A percentile compares a stretch with the other conserved stretches of the same genome.
phyloP scores from a whole-genome alignment of 2,113 vertebrate genomes.

The Sterrhoptilus dennistouni region DNA sequence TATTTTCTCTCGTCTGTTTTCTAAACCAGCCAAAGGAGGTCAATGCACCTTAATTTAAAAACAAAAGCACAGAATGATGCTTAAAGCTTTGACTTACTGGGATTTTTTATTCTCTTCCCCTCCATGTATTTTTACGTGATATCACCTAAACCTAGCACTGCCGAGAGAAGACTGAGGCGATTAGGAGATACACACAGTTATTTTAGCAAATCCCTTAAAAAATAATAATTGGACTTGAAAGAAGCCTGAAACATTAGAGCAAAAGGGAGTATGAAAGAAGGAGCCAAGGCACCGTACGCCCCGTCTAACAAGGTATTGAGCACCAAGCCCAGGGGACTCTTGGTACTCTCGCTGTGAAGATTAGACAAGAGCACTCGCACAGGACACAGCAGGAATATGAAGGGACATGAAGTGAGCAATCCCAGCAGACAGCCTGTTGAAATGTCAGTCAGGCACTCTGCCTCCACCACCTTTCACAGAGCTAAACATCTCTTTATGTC shows the following conservation, averaged over 20 bases:
- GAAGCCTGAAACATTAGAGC: neutral
- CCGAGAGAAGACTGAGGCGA: neutral
- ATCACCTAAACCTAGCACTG: neutral
- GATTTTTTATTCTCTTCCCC: neutral
- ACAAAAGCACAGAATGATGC: neutral
- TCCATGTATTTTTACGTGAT: neutral
- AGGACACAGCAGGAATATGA: constrained; percentile 72
- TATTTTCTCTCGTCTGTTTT: neutral
- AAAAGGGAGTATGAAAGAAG: neutral
- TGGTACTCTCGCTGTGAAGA: constrained; percentile 77
- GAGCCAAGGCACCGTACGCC: neutral
- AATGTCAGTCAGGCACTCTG: constrained; percentile 72
- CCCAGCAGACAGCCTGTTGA: constrained; percentile 73
- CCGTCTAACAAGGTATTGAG: constrained; percentile 85
- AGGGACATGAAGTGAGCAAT: constrained; percentile 71
- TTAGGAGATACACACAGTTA: neutral
- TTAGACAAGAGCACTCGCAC: constrained; percentile 80
- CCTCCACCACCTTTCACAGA: constrained; percentile 80
- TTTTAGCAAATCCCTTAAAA: neutral
- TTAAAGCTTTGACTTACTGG: neutral
- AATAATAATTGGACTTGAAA: neutral
- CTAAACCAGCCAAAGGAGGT: neutral
- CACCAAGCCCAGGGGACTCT: constrained; percentile 78
- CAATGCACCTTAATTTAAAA: neutral
- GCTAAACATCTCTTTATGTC: constrained; percentile 81